A percentile compares a stretch with the other conserved stretches of the same genome.
Conservation (phyloP, 2,797 vertebrate species). For the Tachyglossus aculeatus region DNA sequence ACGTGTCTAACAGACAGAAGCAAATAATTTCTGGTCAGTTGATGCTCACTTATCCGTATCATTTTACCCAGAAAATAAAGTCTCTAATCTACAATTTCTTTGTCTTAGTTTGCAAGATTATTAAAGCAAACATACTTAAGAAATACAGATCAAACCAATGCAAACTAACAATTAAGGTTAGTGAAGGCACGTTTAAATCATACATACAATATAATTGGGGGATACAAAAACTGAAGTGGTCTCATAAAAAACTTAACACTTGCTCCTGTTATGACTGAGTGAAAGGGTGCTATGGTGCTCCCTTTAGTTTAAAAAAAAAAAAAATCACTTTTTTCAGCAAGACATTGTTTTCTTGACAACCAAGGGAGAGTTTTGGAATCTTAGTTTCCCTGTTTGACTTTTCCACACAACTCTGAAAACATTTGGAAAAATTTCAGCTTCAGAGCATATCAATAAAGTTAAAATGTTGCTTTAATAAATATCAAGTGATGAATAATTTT, state of each 20-base stretch:
- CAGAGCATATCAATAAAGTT: conserved; percentile 60
- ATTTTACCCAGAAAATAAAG: conserved; percentile 95
- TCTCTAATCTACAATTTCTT: conserved; percentile 87
- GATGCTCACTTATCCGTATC: conserved; percentile 98
- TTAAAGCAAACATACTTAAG: conserved; percentile 76
- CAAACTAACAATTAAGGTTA: conserved; percentile 66
- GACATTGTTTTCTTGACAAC: conserved; percentile 19
- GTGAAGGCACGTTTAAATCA: conserved; percentile 23
- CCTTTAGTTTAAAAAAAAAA: conserved; percentile 27
- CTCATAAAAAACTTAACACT: conserved; percentile 31
- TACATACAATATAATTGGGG: conserved; percentile 26
- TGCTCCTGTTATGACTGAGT: conserved; percentile 20
- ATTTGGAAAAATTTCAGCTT: conserved; percentile 59
- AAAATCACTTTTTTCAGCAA: conserved; percentile 36
- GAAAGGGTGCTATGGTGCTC: not conserved
- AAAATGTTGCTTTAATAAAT: conserved; percentile 76
- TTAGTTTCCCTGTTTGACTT: conserved; percentile 41
- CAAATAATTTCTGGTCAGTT: conserved; percentile 99
- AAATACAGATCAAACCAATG: conserved; percentile 65
- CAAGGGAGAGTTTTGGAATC: conserved; percentile 11
- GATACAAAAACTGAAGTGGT: conserved; percentile 18
- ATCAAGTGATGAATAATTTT: conserved; percentile 80
- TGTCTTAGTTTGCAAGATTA: conserved; percentile 80
- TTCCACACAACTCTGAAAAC: conserved; percentile 62
- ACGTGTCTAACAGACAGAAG: conserved; percentile 99